A percentile compares a stretch with the other conserved stretches of the same genome.
These are phyloP conservation scores for Cryptocheilus praepositus DNA, from an alignment of 2,888 invertebrate species.

Conservation along the genomic window DNA sequence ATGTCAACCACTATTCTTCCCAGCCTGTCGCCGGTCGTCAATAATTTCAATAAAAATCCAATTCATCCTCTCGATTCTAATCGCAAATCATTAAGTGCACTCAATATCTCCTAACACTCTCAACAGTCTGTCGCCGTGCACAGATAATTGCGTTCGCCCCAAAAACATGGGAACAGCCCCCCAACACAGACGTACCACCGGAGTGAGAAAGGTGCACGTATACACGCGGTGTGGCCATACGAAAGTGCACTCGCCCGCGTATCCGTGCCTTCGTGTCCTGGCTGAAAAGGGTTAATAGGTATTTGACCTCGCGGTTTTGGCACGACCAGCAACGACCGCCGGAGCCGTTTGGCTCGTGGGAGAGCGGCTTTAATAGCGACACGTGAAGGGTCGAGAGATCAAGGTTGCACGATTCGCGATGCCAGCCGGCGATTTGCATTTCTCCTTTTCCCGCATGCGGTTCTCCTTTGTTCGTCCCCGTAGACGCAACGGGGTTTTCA, in stretches of 20 bases:
- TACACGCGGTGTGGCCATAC: neutral
- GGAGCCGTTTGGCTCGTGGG: conserved; percentile 31
- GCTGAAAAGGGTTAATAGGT: conserved; percentile 41
- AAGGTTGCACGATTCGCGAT: conserved; percentile 25
- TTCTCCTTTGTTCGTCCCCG: too few species aligned
- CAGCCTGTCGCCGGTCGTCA: too few species aligned
- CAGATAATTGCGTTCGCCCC: too few species aligned
- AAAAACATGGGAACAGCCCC: too few species aligned
- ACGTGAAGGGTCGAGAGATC: conserved; percentile 38
- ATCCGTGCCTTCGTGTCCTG: conserved; percentile 8
- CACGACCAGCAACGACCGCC: conserved; percentile 26
- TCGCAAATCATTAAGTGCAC: too few species aligned
- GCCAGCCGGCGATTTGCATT: conserved; percentile 33
- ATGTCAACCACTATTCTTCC: too few species aligned
- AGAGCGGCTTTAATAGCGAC: conserved; percentile 28
- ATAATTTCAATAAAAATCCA: too few species aligned
- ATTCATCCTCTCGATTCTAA: too few species aligned
- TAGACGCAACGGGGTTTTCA: too few species aligned
- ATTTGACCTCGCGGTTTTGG: conserved; percentile 48
- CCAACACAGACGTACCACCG: too few species aligned
- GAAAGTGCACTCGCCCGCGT: conserved; percentile 4
- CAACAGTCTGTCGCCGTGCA: too few species aligned
- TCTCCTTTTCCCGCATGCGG: neutral
- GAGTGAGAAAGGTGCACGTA: neutral
- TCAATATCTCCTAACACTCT: too few species aligned